Evolutionary conservation across 2,797 vertebrate genomes (phyloP), one percentile per base, ranked within the genome.

Genomic region (Micromesistius poutassou): DNA sequence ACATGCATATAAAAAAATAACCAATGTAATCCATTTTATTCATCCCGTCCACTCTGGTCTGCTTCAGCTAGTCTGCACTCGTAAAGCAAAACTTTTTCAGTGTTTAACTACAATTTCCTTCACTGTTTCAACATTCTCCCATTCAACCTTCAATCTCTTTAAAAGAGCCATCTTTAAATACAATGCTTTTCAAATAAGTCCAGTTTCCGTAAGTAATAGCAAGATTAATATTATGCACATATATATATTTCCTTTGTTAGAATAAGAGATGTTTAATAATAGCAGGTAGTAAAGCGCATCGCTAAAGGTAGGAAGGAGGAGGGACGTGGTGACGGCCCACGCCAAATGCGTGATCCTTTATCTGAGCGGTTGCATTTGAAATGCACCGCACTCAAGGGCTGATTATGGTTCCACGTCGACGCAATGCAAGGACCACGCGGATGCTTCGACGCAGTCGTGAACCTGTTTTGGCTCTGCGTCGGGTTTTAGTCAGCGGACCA

Each of bases 201-300:
- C 83, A 88, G 82, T 90, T 90, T 90, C 79, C 85, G 72, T 28
- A 19, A 77, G 73, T 84, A 76, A 87, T 82, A 83, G 82, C 75
- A 76, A 78, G 80, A 87, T 78, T 36, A 82, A 76, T 38, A 22
- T 78, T 77, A 68, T 82, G 79, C 4, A 16, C 80, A 78, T 75
- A 75, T 35, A 76, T 74, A 72, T 76, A 83, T 14, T 82, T 14
- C 76, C 84, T 84, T 84, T 74, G 78, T 71, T 81, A 78, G 71
- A 90, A 86, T 87, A 85, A 86, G 79, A 85, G 79, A 89, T 76
- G 78, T 82, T 82, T 77, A 80, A 82, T 73, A 80, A 84, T 28
- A 28, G 62, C 62, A 68, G n/a, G 28, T 68, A 82, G 74, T 73
- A 81, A 33, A 81, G 78, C 74, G 83, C 42, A 83, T 38, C 9